Evolutionary conservation across 1,140 invertebrate species (phyloP).

Genomic region (Musca vetustissima): DNA sequence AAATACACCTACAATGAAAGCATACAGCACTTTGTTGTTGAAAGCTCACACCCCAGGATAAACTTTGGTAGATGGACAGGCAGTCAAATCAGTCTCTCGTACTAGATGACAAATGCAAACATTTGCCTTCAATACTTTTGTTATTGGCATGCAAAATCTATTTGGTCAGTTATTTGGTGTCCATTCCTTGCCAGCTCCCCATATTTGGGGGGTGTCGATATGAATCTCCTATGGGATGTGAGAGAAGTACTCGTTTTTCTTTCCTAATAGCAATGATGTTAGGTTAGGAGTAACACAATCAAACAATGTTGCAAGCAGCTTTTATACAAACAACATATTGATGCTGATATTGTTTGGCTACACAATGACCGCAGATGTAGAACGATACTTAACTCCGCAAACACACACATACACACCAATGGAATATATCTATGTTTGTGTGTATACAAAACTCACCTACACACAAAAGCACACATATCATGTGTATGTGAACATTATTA

Average conservation of each 20-base stretch:
- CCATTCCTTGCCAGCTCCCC: no score
- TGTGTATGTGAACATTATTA: slow-evolving; percentile 7
- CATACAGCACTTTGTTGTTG: no score
- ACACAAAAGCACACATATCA: neutral
- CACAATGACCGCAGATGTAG: slow-evolving; percentile 19
- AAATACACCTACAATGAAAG: neutral
- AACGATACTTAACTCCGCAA: slow-evolving; percentile 9
- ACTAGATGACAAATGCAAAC: slow-evolving; percentile 7
- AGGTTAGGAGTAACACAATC: neutral
- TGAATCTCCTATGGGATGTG: no score
- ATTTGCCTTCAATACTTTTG: slow-evolving; percentile 2
- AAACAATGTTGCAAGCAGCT: slow-evolving; percentile 19
- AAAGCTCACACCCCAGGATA: no score
- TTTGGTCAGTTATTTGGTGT: neutral
- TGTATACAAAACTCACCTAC: neutral
- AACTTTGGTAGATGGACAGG: neutral
- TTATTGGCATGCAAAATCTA: slow-evolving; percentile 20
- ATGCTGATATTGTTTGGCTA: slow-evolving; percentile 19
- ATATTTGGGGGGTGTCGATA: no score
- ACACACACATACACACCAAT: no score
- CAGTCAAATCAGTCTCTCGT: no score
- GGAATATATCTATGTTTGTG: neutral
- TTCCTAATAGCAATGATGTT: neutral
- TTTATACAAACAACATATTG: slow-evolving; percentile 24
- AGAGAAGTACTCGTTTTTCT: neutral